Percentiles rank a stretch among this genome's conserved stretches.
Evolutionary conservation across 2,888 invertebrate species (phyloP).

Genomic region (Amblyjoppa fuscipennis): DNA sequence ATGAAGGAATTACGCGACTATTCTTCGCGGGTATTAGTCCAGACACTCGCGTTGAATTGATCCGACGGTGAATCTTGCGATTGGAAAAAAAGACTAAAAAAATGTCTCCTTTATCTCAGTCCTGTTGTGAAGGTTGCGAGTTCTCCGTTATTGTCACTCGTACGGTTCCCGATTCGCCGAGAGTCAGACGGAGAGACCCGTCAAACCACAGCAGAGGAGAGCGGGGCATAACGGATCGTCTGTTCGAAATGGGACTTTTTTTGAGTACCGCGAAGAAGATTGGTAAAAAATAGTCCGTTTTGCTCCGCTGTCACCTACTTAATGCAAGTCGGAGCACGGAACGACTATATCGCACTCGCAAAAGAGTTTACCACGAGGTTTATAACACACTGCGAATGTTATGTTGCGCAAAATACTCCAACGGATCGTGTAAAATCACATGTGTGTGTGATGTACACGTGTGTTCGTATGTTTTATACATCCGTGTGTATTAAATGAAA

Average conservation of each 20-base stretch:
- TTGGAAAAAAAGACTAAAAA: not conserved
- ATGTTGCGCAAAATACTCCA: conserved; percentile 50
- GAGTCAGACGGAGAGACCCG: not conserved
- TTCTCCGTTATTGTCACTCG: not conserved
- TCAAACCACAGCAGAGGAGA: not conserved
- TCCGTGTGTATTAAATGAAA: conserved; percentile 45
- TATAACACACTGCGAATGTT: conserved; percentile 44
- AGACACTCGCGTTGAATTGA: not conserved
- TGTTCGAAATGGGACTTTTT: no score
- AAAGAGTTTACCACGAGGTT: conserved; percentile 8
- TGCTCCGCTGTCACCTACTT: not conserved
- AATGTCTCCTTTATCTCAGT: not conserved
- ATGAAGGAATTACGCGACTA: conserved; percentile 67
- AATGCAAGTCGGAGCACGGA: conserved; percentile 51
- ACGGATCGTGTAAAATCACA: conserved; percentile 22
- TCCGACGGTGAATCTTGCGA: not conserved
- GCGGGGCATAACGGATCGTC: not conserved
- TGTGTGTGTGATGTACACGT: not conserved
- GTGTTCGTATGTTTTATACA: not conserved
- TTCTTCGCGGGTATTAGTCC: conserved; percentile 36
- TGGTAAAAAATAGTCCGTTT: not conserved
- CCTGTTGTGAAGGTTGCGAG: not conserved
- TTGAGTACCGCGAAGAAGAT: not conserved
- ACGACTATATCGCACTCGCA: conserved; percentile 40
- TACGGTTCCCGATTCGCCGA: not conserved